Conservation (phyloP, 1,140 invertebrate genomes). For the Sycophila sp. region DNA sequence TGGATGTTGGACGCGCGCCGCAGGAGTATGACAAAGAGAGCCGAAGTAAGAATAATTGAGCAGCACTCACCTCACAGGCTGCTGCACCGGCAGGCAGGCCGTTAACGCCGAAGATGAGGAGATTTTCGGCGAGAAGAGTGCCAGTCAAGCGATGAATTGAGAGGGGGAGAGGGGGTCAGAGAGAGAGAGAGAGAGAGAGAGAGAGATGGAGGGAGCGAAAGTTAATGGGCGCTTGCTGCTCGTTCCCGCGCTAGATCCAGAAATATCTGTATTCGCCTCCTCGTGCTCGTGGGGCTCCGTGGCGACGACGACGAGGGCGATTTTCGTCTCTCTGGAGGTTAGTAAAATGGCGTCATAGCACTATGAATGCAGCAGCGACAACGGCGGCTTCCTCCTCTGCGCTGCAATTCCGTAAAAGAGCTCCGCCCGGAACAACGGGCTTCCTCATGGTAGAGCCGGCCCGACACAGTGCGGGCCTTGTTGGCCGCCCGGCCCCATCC, state of each 20-base stretch:
- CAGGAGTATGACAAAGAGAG: background rate
- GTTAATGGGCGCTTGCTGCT: background rate
- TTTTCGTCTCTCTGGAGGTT: constrained; percentile 53
- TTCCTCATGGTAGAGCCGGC: constrained; percentile 10
- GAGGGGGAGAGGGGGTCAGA: background rate
- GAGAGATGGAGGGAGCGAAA: background rate
- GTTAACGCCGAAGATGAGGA: no score
- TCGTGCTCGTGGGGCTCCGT: background rate
- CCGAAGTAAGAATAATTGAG: background rate
- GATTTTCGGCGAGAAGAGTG: no score
- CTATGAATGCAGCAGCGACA: constrained; percentile 22
- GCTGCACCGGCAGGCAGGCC: no score
- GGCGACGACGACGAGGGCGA: background rate
- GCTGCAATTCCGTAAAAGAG: background rate
- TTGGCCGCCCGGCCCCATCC: no score
- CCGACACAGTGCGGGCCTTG: no score
- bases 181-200: background rate
- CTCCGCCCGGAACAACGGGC: background rate
- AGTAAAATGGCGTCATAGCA: constrained; percentile 65
- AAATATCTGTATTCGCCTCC: background rate
- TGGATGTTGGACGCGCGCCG: background rate
- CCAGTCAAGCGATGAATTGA: background rate
- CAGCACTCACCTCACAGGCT: no score
- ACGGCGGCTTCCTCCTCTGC: background rate
- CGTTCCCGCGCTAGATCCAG: background rate